phyloP scores from a whole-genome alignment of 2,888 invertebrate genomes.

The Liodrosophila aerea region DNA sequence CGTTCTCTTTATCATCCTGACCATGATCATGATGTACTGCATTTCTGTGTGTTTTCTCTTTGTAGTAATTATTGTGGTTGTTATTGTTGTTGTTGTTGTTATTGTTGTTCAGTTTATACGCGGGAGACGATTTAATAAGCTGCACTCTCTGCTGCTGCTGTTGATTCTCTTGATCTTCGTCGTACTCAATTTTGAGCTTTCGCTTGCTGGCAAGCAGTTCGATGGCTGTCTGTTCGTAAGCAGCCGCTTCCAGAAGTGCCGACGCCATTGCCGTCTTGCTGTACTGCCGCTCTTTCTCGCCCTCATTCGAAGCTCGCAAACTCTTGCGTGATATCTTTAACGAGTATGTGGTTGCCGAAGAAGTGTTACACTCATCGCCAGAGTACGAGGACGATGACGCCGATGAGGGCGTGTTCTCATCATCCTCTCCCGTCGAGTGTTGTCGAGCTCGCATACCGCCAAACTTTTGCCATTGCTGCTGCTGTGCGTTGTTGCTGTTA shows the following conservation, averaged over 20 bases:
- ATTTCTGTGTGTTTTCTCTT: conserved; percentile 77
- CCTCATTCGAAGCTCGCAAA: conserved; percentile 29
- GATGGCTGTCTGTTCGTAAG: conserved; percentile 68
- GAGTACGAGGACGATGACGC: conserved; percentile 72
- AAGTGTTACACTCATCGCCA: conserved; percentile 64
- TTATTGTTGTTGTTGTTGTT: conserved; percentile 62
- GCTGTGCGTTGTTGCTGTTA: conserved; percentile 30
- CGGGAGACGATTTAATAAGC: conserved; percentile 83
- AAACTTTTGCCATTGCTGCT: conserved; percentile 61
- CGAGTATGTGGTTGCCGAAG: conserved; percentile 59
- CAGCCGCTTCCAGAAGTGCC: conserved; percentile 61
- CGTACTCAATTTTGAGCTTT: conserved; percentile 65
- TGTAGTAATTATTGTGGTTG: conserved; percentile 60
- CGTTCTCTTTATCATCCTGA: conserved; percentile 67
- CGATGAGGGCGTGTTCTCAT: conserved; percentile 80
- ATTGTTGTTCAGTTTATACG: conserved; percentile 79
- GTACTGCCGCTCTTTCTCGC: conserved; percentile 31
- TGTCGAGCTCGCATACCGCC: conserved; percentile 68
- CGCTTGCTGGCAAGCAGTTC: conserved; percentile 70
- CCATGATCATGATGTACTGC: conserved; percentile 57
- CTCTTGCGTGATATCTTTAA: conserved; percentile 69
- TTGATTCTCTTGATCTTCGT: conserved; percentile 79
- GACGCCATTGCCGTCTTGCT: conserved; percentile 80
- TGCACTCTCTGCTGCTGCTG: conserved; percentile 78
- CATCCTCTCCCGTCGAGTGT: conserved; percentile 77